Conservation (phyloP, 2,113 vertebrate species). For the Microcebus lehilahytsara region DNA sequence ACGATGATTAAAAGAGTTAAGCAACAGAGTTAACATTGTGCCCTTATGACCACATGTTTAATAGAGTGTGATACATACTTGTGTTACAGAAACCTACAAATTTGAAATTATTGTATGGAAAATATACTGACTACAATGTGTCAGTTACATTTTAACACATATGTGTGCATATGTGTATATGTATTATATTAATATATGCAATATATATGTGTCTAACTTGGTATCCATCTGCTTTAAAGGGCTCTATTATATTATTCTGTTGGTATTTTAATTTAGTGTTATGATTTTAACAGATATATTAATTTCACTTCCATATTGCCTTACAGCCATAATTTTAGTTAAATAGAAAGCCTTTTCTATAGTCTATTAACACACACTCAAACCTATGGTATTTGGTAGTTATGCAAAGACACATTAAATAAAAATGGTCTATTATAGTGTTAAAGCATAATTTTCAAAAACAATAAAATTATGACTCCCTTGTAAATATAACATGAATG, state of each 20-base stretch:
- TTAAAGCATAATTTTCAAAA: conserved; percentile 34
- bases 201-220: not conserved
- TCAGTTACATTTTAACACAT: not conserved
- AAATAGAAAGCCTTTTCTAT: not conserved
- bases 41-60: conserved; percentile 53
- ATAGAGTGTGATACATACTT: conserved; percentile 50
- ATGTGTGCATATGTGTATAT: not conserved
- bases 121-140: conserved; percentile 8
- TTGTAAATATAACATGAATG: not conserved
- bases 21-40: conserved; percentile 67
- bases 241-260: conserved; percentile 4
- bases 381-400: not conserved
- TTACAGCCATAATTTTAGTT: not conserved
- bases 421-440: not conserved
- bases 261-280: conserved; percentile 52
- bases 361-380: not conserved
- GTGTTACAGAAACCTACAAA: conserved; percentile 53
- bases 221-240: conserved; percentile 5
- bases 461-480: not conserved
- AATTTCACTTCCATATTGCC: conserved; percentile 24
- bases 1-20: conserved; percentile 71
- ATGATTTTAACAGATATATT: conserved; percentile 41
- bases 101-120: conserved; percentile 17
- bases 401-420: not conserved
- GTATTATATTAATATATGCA: not conserved